phyloP scores from a whole-genome alignment of 2,113 vertebrate species.

The Noturus placidus region DNA sequence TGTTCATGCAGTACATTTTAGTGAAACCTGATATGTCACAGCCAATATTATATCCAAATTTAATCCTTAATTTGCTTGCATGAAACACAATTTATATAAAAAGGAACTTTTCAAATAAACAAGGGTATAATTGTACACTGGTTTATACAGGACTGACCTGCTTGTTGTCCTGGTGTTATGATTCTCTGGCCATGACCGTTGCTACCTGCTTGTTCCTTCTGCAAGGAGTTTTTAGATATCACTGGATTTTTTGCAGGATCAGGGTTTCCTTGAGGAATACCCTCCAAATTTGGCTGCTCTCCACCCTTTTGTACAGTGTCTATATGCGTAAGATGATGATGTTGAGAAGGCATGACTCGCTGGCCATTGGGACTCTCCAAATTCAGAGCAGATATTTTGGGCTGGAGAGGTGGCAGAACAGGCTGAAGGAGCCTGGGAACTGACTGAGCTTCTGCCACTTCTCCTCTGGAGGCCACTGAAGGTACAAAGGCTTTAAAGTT shows the following conservation, averaged over 20 bases:
- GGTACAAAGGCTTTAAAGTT: conserved; percentile 8
- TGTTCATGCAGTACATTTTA: neutral
- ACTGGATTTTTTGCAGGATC: neutral
- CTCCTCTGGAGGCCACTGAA: conserved; percentile 14
- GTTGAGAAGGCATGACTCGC: conserved; percentile 37
- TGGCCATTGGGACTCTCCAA: conserved; percentile 32
- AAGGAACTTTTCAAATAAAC: neutral
- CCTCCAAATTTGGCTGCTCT: neutral
- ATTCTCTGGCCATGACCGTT: neutral
- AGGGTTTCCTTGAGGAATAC: conserved; percentile 8
- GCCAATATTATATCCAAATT: neutral
- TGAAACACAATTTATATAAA: neutral
- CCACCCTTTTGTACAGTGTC: conserved; percentile 27
- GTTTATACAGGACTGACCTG: conserved; percentile 46
- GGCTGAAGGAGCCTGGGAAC: neutral
- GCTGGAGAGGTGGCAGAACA: conserved; percentile 29
- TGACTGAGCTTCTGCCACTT: neutral
- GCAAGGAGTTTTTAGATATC: neutral
- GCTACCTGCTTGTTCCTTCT: neutral
- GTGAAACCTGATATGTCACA: neutral
- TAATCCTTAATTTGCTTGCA: neutral
- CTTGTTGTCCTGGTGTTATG: neutral
- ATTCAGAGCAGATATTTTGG: conserved; percentile 49
- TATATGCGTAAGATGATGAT: conserved; percentile 39
- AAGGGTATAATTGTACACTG: neutral